Conservation (phyloP, 2,113 vertebrate species). For the Prionailurus viverrinus region DNA sequence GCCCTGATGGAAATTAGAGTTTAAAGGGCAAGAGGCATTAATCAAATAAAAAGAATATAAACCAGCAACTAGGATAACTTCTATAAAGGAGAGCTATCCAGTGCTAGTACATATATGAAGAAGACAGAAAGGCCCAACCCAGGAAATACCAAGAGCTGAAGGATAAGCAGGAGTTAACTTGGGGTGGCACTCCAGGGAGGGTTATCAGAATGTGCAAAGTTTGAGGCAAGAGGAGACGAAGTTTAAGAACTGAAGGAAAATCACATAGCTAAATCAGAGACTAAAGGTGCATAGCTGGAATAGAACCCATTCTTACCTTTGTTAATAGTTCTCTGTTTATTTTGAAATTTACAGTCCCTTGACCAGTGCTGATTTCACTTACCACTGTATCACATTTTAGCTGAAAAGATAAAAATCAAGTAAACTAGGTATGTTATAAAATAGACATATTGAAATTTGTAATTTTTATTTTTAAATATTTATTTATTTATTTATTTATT, state of each 20-base stretch:
- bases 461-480: not conserved
- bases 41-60: slow-evolving; percentile 21
- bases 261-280: not conserved
- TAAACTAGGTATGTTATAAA: slow-evolving; percentile 39
- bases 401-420: slow-evolving; percentile 85
- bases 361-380: slow-evolving; percentile 89
- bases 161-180: not conserved
- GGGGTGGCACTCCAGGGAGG: not conserved
- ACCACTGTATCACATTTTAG: slow-evolving; percentile 91
- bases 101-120: not conserved
- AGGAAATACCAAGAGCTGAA: not conserved
- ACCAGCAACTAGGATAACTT: not conserved
- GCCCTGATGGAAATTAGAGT: not conserved
- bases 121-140: not conserved
- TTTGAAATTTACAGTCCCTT: slow-evolving; percentile 92
- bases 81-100: not conserved
- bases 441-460: not conserved
- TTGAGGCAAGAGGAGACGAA: not conserved
- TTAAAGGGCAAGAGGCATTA: slow-evolving; percentile 21
- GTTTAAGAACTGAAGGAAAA: not conserved
- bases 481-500: too few species aligned
- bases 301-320: slow-evolving; percentile 88
- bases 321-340: slow-evolving; percentile 93
- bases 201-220: not conserved
- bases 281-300: not conserved